Conservation (phyloP, 2,888 invertebrate species). For the Mythimna vitellina region DNA sequence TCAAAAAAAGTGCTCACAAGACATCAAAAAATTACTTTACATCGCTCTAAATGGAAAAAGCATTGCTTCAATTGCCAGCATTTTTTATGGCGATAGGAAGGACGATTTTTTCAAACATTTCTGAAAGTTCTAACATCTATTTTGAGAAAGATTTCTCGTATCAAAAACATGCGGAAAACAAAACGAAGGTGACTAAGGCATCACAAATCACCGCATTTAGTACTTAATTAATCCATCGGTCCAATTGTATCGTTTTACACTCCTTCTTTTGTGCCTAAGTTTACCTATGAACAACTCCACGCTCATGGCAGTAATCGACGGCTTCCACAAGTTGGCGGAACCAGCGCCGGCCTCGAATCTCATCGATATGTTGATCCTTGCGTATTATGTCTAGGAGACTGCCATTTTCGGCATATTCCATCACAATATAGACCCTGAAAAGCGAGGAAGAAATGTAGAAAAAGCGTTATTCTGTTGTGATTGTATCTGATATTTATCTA, state of each 20-base stretch:
- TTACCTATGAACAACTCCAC: constrained; percentile 95
- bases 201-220: too few species aligned
- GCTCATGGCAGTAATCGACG: constrained; percentile 94
- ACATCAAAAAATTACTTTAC: background rate
- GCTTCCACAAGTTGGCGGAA: constrained; percentile 94
- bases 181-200: too few species aligned
- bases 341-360: constrained; percentile 92
- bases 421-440: constrained; percentile 94
- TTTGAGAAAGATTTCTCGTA: too few species aligned
- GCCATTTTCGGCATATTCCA: constrained; percentile 96
- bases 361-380: constrained; percentile 93
- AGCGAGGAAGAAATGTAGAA: background rate
- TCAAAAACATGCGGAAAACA: too few species aligned
- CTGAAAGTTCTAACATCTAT: too few species aligned
- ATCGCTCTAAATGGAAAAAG: background rate
- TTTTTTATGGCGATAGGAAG: background rate
- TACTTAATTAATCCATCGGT: too few species aligned
- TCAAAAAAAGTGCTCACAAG: background rate
- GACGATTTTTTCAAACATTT: too few species aligned
- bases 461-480: background rate
- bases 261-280: background rate
- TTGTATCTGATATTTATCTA: background rate
- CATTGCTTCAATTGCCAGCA: background rate
- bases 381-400: constrained; percentile 94
- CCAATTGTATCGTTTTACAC: too few species aligned